A percentile compares a stretch with the other conserved stretches of the same genome.
These are phyloP conservation scores for Anabacerthia variegaticeps DNA, from an alignment of 2,797 vertebrate species.

Conservation along the genomic window DNA sequence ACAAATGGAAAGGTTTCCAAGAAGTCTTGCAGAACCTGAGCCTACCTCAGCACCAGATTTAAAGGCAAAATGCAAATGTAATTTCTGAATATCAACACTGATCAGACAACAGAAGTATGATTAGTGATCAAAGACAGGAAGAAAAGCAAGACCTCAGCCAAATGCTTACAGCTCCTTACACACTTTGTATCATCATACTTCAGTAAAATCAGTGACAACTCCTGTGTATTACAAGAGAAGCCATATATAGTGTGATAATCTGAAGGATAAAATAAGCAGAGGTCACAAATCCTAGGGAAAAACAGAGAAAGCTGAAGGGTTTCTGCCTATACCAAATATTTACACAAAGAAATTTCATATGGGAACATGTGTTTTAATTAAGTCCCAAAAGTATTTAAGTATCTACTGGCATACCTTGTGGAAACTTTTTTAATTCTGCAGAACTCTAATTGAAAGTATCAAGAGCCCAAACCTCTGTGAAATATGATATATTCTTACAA, in stretches of 20 bases:
- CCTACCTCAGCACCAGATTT: neutral
- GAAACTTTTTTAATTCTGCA: neutral
- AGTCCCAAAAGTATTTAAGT: neutral
- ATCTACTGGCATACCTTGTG: neutral
- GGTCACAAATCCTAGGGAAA: neutral
- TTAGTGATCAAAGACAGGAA: neutral
- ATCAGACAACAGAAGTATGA: neutral
- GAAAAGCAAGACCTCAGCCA: neutral
- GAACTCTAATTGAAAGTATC: neutral
- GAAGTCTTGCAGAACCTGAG: neutral
- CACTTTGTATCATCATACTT: neutral
- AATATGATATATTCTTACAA: neutral
- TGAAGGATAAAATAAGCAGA: neutral
- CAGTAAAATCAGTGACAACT: neutral
- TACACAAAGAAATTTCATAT: neutral
- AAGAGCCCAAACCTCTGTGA: neutral
- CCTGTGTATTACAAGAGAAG: neutral
- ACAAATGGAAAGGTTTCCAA: neutral
- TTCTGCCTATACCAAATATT: neutral
- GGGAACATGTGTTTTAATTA: neutral
- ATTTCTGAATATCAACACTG: neutral
- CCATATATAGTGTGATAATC: neutral
- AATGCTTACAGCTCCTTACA: neutral
- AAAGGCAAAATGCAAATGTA: neutral
- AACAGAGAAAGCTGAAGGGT: neutral